Conservation (phyloP, 2,113 vertebrate genomes). For the Murina feae region DNA sequence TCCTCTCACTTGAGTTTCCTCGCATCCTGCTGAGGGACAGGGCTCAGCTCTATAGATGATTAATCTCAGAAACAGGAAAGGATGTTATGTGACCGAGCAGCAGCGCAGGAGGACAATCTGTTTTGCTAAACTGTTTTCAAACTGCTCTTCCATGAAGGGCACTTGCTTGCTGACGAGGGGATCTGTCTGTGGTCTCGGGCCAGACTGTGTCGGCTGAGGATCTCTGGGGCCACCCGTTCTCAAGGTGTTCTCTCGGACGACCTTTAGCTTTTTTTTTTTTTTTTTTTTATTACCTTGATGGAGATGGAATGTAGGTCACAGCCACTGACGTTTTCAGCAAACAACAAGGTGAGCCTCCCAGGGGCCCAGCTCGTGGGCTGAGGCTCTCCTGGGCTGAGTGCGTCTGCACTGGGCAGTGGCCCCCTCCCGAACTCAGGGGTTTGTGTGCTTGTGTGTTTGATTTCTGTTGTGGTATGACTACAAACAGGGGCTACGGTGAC, state of each 20-base stretch:
- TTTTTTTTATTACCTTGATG: not conserved
- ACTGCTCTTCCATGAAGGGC: constrained; percentile 50
- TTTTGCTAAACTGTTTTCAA: constrained; percentile 51
- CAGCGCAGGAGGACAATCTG: not conserved
- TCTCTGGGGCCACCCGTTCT: not conserved
- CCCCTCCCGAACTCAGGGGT: not conserved
- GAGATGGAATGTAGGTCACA: not conserved
- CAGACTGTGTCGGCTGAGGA: not conserved
- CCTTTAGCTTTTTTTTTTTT: not conserved
- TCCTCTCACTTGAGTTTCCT: not conserved
- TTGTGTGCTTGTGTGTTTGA: not conserved
- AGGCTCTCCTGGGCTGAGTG: not conserved
- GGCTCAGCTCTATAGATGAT: not conserved
- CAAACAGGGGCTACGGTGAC: not conserved
- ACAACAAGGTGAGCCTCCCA: not conserved
- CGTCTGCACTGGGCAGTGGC: rapidly evolving
- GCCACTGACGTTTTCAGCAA: not conserved
- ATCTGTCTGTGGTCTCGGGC: not conserved
- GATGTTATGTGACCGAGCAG: not conserved
- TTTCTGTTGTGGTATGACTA: not conserved
- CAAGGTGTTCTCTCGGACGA: not conserved
- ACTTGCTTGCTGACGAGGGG: not conserved
- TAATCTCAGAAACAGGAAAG: constrained; percentile 18
- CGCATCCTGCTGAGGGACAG: not conserved
- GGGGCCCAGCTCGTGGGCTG: not conserved